phyloP scores from a whole-genome alignment of 2,888 invertebrate species.

The Diarsia mendica region DNA sequence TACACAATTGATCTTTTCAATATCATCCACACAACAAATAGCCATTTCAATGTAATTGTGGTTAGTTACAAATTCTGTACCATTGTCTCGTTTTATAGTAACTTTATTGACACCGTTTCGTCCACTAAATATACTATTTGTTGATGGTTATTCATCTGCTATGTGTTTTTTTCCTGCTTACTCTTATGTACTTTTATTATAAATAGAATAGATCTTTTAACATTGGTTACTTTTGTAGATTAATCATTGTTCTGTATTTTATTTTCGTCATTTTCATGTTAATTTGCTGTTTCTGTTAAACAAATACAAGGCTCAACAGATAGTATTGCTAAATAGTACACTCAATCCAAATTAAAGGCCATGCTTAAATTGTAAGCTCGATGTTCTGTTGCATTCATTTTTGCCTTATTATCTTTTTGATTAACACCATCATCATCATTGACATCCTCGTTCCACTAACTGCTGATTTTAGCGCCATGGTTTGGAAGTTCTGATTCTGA shows the following conservation, averaged over 20 bases:
- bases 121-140: slow-evolving; percentile 45
- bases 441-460: background rate
- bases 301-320: background rate
- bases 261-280: background rate
- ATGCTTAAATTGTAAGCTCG: no score
- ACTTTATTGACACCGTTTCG: slow-evolving; percentile 49
- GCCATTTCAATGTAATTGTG: slow-evolving; percentile 45
- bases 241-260: background rate
- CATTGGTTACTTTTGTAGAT: background rate
- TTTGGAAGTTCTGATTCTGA: background rate
- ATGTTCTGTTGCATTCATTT: background rate
- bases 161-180: slow-evolving; percentile 46
- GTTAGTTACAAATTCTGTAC: slow-evolving; percentile 53
- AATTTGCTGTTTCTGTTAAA: background rate
- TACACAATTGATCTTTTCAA: slow-evolving; percentile 58
- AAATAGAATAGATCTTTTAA: background rate
- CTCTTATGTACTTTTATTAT: background rate
- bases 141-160: slow-evolving; percentile 38
- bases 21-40: slow-evolving; percentile 37
- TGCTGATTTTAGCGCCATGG: background rate
- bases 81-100: slow-evolving; percentile 57
- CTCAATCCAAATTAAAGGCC: no score
- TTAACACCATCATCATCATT: background rate
- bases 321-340: background rate
- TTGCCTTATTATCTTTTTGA: no score